phyloP scores from a whole-genome alignment of 2,797 vertebrate species.

The Tinamus major region DNA sequence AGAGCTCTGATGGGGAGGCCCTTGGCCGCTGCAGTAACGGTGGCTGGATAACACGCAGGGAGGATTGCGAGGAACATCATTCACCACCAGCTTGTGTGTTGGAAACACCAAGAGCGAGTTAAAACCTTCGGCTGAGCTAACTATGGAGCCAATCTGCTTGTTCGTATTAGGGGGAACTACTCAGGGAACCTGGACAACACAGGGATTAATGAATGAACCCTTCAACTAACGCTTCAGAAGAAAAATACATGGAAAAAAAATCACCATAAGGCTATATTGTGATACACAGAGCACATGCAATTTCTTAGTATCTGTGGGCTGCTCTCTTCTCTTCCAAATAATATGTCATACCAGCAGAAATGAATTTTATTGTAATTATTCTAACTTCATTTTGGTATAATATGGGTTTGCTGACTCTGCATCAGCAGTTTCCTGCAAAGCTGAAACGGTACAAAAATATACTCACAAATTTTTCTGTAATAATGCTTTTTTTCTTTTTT shows the following conservation, averaged over 20 bases:
- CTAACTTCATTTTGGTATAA: neutral
- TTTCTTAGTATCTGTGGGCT: neutral
- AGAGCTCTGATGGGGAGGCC: neutral
- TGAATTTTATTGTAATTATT: neutral
- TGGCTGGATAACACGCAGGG: neutral
- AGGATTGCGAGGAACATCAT: neutral
- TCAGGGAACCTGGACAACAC: neutral
- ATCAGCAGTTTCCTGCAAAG: neutral
- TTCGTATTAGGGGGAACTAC: neutral
- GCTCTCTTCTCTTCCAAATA: neutral
- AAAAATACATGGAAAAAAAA: neutral
- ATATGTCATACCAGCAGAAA: neutral
- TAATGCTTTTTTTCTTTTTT: neutral
- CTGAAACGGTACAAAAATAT: neutral
- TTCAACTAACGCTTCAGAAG: neutral
- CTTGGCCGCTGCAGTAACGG: neutral
- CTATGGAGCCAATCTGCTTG: neutral
- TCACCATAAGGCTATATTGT: neutral
- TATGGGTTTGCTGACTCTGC: neutral
- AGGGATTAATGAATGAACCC: neutral
- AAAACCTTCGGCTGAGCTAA: neutral
- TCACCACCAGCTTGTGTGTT: accelerated
- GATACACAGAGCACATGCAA: neutral
- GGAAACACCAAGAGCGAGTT: neutral
- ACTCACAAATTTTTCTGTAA: neutral